phyloP scores from a whole-genome alignment of 2,113 vertebrate species.

The Calidris pugnax region DNA sequence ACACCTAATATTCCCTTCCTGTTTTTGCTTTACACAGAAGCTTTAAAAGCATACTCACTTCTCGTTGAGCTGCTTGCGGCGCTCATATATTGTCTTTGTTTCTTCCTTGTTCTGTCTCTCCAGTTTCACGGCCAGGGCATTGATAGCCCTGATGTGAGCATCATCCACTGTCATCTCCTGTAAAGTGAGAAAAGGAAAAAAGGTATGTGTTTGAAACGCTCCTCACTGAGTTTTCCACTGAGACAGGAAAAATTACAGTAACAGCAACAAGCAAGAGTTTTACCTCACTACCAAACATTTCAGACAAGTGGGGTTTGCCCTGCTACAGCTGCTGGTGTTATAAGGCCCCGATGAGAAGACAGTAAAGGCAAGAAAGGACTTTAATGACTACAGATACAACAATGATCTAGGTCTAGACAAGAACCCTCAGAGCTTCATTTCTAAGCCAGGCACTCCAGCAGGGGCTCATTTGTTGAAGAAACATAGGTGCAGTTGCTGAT shows the following conservation, averaged over 20 bases:
- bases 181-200: background rate
- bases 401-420: background rate
- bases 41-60: conserved; percentile 68
- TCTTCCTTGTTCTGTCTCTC: conserved; percentile 82
- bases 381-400: background rate
- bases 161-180: conserved; percentile 82
- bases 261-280: background rate
- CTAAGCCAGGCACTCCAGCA: background rate
- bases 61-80: conserved; percentile 81
- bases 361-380: background rate
- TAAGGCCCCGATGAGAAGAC: background rate
- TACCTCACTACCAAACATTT: background rate
- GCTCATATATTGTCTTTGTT: conserved; percentile 74
- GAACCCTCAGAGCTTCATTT: background rate
- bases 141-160: conserved; percentile 82
- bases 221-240: background rate
- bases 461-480: background rate
- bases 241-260: background rate
- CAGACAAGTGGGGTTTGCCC: background rate
- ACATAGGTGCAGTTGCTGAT: background rate
- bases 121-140: conserved; percentile 75
- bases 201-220: background rate
- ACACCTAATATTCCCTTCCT: background rate
- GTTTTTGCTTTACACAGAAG: background rate
- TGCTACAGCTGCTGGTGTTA: background rate